phyloP scores from a whole-genome alignment of 2,888 invertebrate species.

The Chloroclystis v-ata region DNA sequence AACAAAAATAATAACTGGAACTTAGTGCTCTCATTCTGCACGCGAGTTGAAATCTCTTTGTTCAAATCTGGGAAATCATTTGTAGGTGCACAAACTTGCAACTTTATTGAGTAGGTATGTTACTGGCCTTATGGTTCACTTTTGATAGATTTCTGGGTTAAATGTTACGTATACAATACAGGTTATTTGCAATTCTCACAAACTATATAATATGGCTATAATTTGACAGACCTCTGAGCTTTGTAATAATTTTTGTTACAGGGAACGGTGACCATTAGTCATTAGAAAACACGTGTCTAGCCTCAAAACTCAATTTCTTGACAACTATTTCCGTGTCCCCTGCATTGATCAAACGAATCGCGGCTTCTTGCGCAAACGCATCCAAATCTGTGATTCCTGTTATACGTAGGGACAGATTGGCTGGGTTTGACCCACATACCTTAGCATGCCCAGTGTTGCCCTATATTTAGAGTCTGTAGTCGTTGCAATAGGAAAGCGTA shows the following conservation, averaged over 20 bases:
- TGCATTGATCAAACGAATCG: conserved; percentile 7
- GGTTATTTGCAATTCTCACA: no score
- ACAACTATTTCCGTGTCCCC: conserved; percentile 10
- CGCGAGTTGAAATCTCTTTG: conserved; percentile 8
- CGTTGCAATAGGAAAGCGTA: conserved; percentile 33
- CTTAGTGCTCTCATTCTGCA: conserved; percentile 9
- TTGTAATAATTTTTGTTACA: no score
- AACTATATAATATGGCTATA: no score
- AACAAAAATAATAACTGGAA: conserved; percentile 54
- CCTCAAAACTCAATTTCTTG: background rate
- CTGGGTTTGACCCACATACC: conserved; percentile 59
- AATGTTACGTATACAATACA: no score
- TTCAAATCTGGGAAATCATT: background rate
- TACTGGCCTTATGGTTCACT: background rate
- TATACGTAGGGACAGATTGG: conserved; percentile 50
- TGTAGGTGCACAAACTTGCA: background rate
- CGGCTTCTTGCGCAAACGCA: conserved; percentile 12
- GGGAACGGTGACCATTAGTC: no score
- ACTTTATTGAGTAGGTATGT: background rate
- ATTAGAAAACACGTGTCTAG: background rate
- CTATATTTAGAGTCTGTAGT: conserved; percentile 59
- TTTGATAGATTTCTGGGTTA: no score
- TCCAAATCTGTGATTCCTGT: conserved; percentile 14
- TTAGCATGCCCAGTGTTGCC: conserved; percentile 62
- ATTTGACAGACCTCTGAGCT: no score